Base-by-base conservation (phyloP, 2,113 vertebrate genomes). In the Ancistrus triradiatus region DNA sequence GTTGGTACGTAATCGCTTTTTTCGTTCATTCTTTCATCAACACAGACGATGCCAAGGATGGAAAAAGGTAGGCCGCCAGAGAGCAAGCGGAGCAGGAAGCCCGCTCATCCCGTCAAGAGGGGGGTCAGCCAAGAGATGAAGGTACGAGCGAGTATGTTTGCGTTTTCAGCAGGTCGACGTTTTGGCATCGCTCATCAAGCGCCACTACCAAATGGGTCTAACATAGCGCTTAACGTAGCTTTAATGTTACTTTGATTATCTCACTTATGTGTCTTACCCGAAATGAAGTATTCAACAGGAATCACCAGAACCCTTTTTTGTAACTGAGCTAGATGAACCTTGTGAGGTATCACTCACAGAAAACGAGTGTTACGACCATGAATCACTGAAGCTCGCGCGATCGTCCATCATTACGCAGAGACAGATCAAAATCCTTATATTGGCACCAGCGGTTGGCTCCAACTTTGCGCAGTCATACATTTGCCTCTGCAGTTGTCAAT, bases 51-150 rank as follows among this genome's bases (percentile, higher is more conserved):
- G 94, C 91, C 91, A 90, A 92, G 94, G 90, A 95, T 94, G 93
- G 95, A 97, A 87, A 95, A 93, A 86, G 92, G 91, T 77, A 93
- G 93, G 92, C 91, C 94, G 62, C 91, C 94, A 63, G 94, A 97
- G 94, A 94, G 91, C 86, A 97, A 97, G 84, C 86, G 95, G 78
- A 97, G 95, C 86, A 93, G 95, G 83, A 93, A 94, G 80, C 90
- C 91, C 79, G 91, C 92, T 74, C 92, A 91, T 81, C 95, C 95
- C 1, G 90, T 97, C 51, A 94, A 95, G 76, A 89, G 94, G 80
- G 94, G 94, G 84, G 93, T 95, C 82, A 95, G 93, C 72, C 91
- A 94, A 76, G 95, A 97, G 84, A 95, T 97, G 94, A 95, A 97
- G 93, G 95, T 97, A 86, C 78, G 85, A 22, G 38, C 7, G 1